These are phyloP conservation scores for Intellagama lesueurii DNA, from an alignment of 2,797 vertebrate species.

Conservation along the genomic window DNA sequence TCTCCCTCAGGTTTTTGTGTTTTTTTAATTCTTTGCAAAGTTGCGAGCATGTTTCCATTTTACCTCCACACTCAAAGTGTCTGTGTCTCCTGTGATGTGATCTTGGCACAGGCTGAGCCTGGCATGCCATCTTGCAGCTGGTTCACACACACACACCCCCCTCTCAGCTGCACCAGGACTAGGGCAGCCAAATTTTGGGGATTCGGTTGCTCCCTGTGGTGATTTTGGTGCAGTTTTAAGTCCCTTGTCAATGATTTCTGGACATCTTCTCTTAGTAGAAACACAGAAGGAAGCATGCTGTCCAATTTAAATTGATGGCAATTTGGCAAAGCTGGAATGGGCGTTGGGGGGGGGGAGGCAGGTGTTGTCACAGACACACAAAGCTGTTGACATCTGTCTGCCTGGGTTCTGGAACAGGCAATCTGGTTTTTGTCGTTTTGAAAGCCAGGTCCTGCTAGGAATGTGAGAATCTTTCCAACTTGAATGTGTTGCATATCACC, in stretches of 20 bases:
- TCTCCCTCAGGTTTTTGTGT: not conserved
- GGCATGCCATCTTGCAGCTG: not conserved
- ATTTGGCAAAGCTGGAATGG: not conserved
- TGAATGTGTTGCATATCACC: no score
- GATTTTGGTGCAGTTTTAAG: not conserved
- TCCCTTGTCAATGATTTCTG: not conserved
- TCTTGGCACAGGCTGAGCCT: not conserved
- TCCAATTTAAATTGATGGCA: not conserved
- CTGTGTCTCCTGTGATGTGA: not conserved
- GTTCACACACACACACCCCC: no score
- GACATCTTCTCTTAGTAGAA: not conserved
- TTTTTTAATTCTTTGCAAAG: not conserved
- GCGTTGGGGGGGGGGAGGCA: not conserved
- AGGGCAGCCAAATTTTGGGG: not conserved
- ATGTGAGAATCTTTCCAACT: no score
- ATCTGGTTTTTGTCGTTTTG: not conserved
- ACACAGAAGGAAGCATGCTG: not conserved
- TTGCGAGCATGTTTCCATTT: not conserved
- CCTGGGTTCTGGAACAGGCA: not conserved
- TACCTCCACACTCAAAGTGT: not conserved
- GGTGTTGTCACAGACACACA: no score
- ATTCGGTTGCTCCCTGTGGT: not conserved
- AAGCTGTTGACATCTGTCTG: not conserved
- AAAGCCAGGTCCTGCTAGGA: not conserved
- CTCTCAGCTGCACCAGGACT: not conserved